phyloP scores from a whole-genome alignment of 2,797 vertebrate genomes.

The Spinibarbus caldwelli region DNA sequence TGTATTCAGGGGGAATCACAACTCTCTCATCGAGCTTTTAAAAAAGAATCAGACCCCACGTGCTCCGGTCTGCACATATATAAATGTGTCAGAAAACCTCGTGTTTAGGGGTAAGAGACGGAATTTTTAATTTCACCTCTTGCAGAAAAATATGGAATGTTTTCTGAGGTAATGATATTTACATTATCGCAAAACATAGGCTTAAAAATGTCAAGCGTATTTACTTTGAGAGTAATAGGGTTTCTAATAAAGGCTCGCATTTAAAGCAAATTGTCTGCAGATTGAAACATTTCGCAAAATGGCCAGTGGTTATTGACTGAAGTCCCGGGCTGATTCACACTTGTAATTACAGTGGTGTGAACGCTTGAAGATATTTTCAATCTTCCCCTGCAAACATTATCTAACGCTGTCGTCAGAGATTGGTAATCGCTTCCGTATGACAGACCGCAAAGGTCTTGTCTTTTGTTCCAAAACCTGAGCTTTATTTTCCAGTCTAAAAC shows the following conservation, averaged over 20 bases:
- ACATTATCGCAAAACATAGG: conserved; percentile 27
- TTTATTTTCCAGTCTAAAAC: background rate
- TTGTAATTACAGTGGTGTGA: conserved; percentile 56
- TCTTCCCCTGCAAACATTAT: conserved; percentile 52
- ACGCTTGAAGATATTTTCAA: conserved; percentile 52
- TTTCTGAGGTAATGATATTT: conserved; percentile 47
- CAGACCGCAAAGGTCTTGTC: background rate
- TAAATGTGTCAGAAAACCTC: background rate
- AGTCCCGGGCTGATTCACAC: conserved; percentile 51
- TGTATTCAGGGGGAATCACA: conserved; percentile 77
- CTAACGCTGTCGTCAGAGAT: conserved; percentile 32
- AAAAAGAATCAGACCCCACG: conserved; percentile 43
- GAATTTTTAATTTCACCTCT: conserved; percentile 23
- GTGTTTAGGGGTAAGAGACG: background rate
- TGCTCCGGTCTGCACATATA: conserved; percentile 12
- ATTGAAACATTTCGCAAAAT: conserved; percentile 58
- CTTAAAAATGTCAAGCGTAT: conserved; percentile 49
- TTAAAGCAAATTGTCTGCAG: conserved; percentile 54
- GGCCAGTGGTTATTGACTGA: conserved; percentile 58
- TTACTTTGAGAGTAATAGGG: conserved; percentile 37
- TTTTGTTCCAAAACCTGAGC: conserved; percentile 16
- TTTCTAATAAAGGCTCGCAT: conserved; percentile 34
- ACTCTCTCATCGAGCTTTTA: conserved; percentile 69
- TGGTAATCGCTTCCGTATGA: background rate
- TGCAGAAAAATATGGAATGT: conserved; percentile 19